A percentile compares a stretch with the other conserved stretches of the same genome.
phyloP scores from a whole-genome alignment of 2,888 invertebrate genomes.

The Protophormia terraenovae region DNA sequence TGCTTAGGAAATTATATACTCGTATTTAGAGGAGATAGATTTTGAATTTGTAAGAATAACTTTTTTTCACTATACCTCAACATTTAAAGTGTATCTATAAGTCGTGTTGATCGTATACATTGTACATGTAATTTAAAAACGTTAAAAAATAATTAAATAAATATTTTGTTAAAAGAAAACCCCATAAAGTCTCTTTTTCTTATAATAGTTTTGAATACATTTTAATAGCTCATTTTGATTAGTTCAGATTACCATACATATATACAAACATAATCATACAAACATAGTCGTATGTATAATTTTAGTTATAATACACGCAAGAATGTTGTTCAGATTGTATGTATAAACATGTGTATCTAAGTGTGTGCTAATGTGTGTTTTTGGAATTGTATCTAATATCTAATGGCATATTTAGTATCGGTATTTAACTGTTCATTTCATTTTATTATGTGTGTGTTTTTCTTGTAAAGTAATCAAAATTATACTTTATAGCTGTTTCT shows the following conservation, averaged over 20 bases:
- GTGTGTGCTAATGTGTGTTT: constrained; percentile 9
- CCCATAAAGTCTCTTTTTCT: constrained; percentile 34
- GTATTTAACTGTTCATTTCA: constrained; percentile 29
- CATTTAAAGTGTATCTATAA: background rate
- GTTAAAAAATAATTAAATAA: background rate
- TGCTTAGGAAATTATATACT: too few species aligned
- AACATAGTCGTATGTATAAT: background rate
- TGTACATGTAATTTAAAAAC: background rate
- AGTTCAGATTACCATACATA: constrained; percentile 27
- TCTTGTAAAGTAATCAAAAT: constrained; percentile 50
- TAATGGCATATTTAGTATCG: constrained; percentile 47
- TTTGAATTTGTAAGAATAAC: too few species aligned
- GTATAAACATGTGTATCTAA: background rate
- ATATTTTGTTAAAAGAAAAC: background rate
- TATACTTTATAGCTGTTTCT: constrained; percentile 48
- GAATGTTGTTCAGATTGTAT: background rate
- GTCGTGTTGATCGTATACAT: background rate
- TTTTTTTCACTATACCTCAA: background rate
- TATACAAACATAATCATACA: background rate
- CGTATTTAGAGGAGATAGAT: too few species aligned
- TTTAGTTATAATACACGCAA: background rate
- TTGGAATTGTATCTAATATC: constrained; percentile 15
- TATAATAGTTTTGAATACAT: constrained; percentile 17
- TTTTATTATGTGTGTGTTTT: constrained; percentile 6
- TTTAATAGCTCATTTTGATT: constrained; percentile 52